Base-by-base conservation (phyloP, 2,888 invertebrate species). In the Eueremaeus valkanovi region DNA sequence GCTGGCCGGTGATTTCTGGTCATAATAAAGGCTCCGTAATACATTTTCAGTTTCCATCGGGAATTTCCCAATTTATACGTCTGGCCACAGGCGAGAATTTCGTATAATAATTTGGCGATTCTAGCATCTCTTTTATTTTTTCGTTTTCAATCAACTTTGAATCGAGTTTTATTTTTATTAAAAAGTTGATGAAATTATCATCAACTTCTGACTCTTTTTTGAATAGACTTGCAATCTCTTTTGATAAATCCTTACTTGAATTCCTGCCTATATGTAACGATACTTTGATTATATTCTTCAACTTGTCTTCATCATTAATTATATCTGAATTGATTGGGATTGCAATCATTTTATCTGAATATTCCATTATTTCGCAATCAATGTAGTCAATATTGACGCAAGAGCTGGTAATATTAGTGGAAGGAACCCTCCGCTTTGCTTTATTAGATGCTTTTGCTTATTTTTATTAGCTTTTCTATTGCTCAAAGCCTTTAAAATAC, bases 21-120 rank as follows among this genome's bases (percentile, higher is more conserved):
- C 63, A 49, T 74, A 74, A 49, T 74, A 74, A 9, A 74, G 63
- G 1, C 18, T 13, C 3, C 11, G n/a, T n/a, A 74, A 49, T n/a
- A 74, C 40, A 6, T 61, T 42, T 36, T 73, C 73, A 27, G n/a
- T 55, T 16, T 45, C 16, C 45, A 45, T 63, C 3, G 33, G 16
- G 18, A 33, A 3, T 16, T 29, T n/a, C n/a, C 18, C 27, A 31
- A 18, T 63, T 33, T 3, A n/a, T 18, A 18, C n/a, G 3, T 31
- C 1, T 29, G 11, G 13, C 5, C 31, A 31, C n/a, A 6, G 63
- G 31, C 13, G n/a, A n/a, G 33, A 63, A 3, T 18, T 55, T 55
- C 21, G 21, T 55, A 18, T 55, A 55, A 8, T 21, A 21, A 24
- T 16, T 55, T 21, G 21, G 6, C 21, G 21, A n/a, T 55, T 24